Conservation (phyloP, 2,888 invertebrate genomes). For the Aleiodes alternator region DNA sequence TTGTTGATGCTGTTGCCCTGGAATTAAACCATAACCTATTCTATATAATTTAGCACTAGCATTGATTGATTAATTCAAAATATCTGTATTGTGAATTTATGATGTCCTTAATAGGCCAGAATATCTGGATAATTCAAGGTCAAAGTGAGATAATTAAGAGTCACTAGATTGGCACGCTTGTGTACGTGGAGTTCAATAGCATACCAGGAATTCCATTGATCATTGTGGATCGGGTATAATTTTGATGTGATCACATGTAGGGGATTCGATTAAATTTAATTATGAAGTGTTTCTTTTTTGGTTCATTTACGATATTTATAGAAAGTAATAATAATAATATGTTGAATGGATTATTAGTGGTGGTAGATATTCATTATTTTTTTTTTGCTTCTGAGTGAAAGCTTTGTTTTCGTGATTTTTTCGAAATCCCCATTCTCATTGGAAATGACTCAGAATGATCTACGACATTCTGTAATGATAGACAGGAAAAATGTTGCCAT, state of each 20-base stretch:
- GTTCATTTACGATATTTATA: too few species aligned
- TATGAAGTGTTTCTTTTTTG: too few species aligned
- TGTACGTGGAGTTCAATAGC: conserved; percentile 64
- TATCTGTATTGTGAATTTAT: not conserved
- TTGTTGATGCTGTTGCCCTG: conserved; percentile 79
- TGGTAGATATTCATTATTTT: too few species aligned
- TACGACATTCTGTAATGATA: too few species aligned
- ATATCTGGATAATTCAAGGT: conserved; percentile 63
- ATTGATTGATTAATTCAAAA: not conserved
- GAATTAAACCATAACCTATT: conserved; percentile 45
- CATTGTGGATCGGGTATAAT: not conserved
- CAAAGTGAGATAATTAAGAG: conserved; percentile 66
- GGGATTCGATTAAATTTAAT: too few species aligned
- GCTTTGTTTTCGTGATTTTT: too few species aligned
- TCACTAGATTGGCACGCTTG: conserved; percentile 33
- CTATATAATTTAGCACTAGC: conserved; percentile 15
- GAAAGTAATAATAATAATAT: too few species aligned
- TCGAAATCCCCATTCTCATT: too few species aligned
- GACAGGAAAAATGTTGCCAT: too few species aligned
- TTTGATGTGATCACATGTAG: not conserved
- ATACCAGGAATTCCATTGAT: conserved; percentile 60
- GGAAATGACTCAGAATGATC: too few species aligned
- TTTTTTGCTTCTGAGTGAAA: too few species aligned
- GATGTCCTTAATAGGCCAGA: conserved; percentile 2
- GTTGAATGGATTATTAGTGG: too few species aligned